Evolutionary conservation across 2,797 vertebrate species (phyloP), one percentile per base, ranked within the genome.

Genomic region (Xyrichtys novacula): DNA sequence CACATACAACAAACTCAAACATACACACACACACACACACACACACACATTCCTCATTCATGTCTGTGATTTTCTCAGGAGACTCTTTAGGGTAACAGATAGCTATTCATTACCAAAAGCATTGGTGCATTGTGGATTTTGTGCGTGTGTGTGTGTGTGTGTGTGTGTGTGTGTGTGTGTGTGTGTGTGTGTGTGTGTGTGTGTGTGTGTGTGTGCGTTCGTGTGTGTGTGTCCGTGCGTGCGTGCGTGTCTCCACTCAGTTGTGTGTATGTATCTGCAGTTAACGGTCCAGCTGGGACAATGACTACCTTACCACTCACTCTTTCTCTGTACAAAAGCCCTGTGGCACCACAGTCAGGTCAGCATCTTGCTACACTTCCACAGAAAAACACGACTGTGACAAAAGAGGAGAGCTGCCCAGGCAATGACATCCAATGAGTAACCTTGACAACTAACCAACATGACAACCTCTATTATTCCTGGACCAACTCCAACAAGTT

Each of bases 91-190:
- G 65, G 80, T 79, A 80, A 82, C 86, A 76, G 64, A 87, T 79
- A 80, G 74, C 77, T 84, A 85, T 89, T 90, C 84, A 89, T 88
- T 84, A 89, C 58, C 65, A 66, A 71, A 89, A 71, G 80, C 50
- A 71, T 82, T 74, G 46, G 68, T 56, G 50, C 82, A 81, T 79
- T 63, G 55, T 83, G 77, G 86, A 85, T 69, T 81, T 73, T 48
- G n/a, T 46, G 32, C 23, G 61, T 47, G 49, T 38, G 61, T 66
- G 20, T 68, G 70, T 48, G 31, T 57, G n/a, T 54, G 57, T 5
- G 39, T 22, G 46, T 25, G 65, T 49, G 57, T 67, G 52, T 49
- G 46, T 59, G 73, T 43, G 23, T 48, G 31, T 22, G 34, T 52
- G 12, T 26, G 47, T 50, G 19, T 43, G 59, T 52, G 50, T 38